These are phyloP conservation scores for Rhagoletis zephyria DNA, from an alignment of 1,140 invertebrate species.

Conservation along the genomic window DNA sequence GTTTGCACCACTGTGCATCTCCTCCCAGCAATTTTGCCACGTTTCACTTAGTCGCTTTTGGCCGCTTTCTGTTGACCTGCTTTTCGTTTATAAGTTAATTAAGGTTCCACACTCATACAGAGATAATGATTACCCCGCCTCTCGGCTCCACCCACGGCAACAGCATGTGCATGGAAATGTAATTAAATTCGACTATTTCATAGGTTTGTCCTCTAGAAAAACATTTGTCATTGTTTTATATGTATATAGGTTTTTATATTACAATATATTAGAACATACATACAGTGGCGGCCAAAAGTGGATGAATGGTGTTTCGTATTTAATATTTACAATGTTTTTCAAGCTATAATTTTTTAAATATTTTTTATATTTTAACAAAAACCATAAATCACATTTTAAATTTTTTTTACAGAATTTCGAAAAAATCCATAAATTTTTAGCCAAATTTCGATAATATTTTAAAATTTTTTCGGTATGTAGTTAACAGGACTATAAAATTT, in stretches of 20 bases:
- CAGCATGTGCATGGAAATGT: background rate
- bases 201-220: background rate
- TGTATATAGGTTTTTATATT: background rate
- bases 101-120: background rate
- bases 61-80: slow-evolving; percentile 12
- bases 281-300: too few species aligned
- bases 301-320: too few species aligned
- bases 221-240: slow-evolving; percentile 13
- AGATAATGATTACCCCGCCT: background rate
- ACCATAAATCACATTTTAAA: too few species aligned
- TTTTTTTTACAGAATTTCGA: too few species aligned
- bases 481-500: too few species aligned
- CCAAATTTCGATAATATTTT: too few species aligned
- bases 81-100: slow-evolving; percentile 48
- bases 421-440: too few species aligned
- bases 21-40: background rate
- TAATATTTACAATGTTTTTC: too few species aligned
- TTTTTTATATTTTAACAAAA: too few species aligned
- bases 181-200: slow-evolving; percentile 4
- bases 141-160: background rate
- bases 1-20: background rate
- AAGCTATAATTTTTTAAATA: too few species aligned
- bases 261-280: too few species aligned
- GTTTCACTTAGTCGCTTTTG: background rate
- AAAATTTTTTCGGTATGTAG: too few species aligned